Evolutionary conservation across 2,888 invertebrate genomes (phyloP).

Genomic region (Corbicula japonica): DNA sequence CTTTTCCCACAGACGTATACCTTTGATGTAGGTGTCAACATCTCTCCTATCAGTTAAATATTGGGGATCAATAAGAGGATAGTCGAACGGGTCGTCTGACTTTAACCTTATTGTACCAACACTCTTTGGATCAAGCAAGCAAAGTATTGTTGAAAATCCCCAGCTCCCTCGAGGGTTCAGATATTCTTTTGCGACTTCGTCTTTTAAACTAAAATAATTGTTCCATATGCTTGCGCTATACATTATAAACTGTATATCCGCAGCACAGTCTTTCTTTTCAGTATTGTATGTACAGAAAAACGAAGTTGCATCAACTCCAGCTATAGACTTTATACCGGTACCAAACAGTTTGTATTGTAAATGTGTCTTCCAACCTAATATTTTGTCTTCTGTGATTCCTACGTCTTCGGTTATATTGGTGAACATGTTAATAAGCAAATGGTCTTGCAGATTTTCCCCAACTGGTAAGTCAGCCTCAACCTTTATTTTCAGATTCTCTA

Average conservation of each 20-base stretch:
- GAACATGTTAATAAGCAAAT: slow-evolving; percentile 48
- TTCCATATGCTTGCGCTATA: background rate
- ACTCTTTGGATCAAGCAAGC: slow-evolving; percentile 86
- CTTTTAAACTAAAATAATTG: slow-evolving; percentile 10
- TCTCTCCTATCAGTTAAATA: slow-evolving; percentile 91
- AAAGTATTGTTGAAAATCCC: slow-evolving; percentile 25
- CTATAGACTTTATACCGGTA: background rate
- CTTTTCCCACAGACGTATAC: slow-evolving; percentile 43
- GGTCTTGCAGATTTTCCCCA: slow-evolving; percentile 82
- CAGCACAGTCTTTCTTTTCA: background rate
- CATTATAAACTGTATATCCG: slow-evolving; percentile 34
- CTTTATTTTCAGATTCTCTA: slow-evolving; percentile 80
- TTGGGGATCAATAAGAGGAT: slow-evolving; percentile 95
- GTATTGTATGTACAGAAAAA: slow-evolving; percentile 9
- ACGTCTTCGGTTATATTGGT: background rate
- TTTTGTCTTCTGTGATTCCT: background rate
- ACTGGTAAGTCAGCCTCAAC: slow-evolving; percentile 81
- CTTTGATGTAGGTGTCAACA: slow-evolving; percentile 82
- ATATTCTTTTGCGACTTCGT: slow-evolving; percentile 1
- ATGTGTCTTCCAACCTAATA: slow-evolving; percentile 2
- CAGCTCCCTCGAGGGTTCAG: background rate
- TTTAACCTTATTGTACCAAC: slow-evolving; percentile 92
- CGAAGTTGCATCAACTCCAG: slow-evolving; percentile 16
- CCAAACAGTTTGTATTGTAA: slow-evolving; percentile 22
- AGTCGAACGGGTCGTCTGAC: slow-evolving; percentile 91